Evolutionary conservation across 2,797 vertebrate genomes (phyloP).

Genomic region (Sphenopsis melanotis): DNA sequence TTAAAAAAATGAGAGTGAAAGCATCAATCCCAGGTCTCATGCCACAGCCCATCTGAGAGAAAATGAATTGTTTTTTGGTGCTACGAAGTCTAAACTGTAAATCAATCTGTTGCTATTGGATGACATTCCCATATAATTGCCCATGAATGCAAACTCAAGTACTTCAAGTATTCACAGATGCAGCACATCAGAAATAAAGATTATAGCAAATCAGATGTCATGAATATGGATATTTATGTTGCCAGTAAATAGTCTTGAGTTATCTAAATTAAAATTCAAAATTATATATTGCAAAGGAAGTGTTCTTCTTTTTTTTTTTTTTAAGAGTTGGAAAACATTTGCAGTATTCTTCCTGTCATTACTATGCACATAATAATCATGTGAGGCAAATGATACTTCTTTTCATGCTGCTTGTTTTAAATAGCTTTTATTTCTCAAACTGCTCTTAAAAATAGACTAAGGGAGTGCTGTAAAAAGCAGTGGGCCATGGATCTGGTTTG

Average conservation of each 20-base stretch:
- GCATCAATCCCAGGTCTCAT: background rate
- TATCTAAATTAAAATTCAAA: constrained; percentile 73
- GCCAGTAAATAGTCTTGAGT: constrained; percentile 65
- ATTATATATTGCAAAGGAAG: constrained; percentile 67
- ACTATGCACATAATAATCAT: constrained; percentile 59
- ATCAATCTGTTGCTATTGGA: constrained; percentile 15
- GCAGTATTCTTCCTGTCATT: constrained; percentile 64
- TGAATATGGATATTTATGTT: constrained; percentile 72
- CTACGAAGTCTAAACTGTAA: background rate
- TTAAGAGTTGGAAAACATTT: constrained; percentile 68
- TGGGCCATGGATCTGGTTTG: background rate
- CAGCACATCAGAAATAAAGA: constrained; percentile 65
- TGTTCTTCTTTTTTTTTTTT: background rate
- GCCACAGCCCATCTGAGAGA: background rate
- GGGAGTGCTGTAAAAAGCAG: constrained; percentile 6
- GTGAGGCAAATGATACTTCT: constrained; percentile 50
- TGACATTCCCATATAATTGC: constrained; percentile 54
- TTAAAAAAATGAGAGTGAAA: background rate
- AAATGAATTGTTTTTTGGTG: background rate
- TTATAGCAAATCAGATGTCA: constrained; percentile 68
- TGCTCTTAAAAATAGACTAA: constrained; percentile 56
- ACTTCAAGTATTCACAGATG: constrained; percentile 62
- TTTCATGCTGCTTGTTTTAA: constrained; percentile 61
- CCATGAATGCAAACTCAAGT: constrained; percentile 42
- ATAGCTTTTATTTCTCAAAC: constrained; percentile 43